phyloP scores from a whole-genome alignment of 2,888 invertebrate species.

The Morpho deidamia region DNA sequence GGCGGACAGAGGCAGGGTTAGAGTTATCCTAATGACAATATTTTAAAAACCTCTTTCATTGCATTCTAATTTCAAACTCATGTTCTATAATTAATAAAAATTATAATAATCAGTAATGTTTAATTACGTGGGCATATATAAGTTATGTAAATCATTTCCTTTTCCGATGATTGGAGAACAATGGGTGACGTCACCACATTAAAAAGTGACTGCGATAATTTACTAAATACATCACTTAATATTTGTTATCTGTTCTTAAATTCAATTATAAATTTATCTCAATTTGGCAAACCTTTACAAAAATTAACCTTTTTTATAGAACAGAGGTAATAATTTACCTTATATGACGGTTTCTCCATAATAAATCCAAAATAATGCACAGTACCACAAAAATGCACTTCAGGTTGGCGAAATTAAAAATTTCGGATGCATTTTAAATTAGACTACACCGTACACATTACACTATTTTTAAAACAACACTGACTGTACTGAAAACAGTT shows the following conservation, averaged over 20 bases:
- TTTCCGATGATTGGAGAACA: conserved; percentile 34
- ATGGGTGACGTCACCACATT: conserved; percentile 52
- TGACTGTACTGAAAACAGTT: not conserved
- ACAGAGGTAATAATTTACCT: conserved; percentile 38
- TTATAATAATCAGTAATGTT: too few species aligned
- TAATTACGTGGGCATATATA: not conserved
- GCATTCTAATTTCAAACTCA: conserved; percentile 16
- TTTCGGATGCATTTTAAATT: conserved; percentile 20
- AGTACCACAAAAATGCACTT: conserved; percentile 38
- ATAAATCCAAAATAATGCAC: conserved; percentile 40
- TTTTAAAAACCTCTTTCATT: not conserved
- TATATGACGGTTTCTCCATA: conserved; percentile 69
- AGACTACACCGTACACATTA: conserved; percentile 6
- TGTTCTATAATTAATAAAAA: too few species aligned
- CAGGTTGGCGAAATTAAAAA: conserved; percentile 21
- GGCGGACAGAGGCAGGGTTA: conserved; percentile 37
- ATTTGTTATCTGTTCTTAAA: not conserved
- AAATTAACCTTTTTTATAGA: not conserved
- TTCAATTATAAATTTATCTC: not conserved
- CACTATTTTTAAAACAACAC: conserved; percentile 2
- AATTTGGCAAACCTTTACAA: not conserved
- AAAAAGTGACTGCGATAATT: conserved; percentile 12
- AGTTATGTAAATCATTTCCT: conserved; percentile 13
- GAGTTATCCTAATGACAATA: conserved; percentile 22
- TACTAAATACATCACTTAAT: not conserved